Conservation (phyloP, 2,797 vertebrate species). For the Macropus fuliginosus region DNA sequence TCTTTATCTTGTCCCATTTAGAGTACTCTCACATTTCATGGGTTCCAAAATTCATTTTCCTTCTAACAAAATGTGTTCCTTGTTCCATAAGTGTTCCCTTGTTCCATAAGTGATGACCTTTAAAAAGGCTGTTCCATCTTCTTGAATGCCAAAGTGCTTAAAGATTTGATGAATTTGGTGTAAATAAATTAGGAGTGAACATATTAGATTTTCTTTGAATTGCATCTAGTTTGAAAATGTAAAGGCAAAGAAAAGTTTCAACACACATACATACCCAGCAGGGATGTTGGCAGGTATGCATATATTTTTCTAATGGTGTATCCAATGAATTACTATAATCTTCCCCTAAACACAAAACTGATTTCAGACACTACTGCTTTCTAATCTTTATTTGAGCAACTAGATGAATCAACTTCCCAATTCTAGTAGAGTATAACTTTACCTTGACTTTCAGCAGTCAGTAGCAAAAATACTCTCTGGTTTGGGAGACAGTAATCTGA, state of each 20-base stretch:
- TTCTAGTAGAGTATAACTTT: slow-evolving; percentile 8
- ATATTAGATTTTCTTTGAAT: slow-evolving; percentile 50
- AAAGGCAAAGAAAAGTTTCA: slow-evolving; percentile 28
- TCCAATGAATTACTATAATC: slow-evolving; percentile 24
- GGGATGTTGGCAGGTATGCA: slow-evolving; percentile 29
- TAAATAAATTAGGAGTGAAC: slow-evolving; percentile 7
- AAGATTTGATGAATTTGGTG: slow-evolving; percentile 38
- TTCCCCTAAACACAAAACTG: slow-evolving; percentile 37
- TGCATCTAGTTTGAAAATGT: slow-evolving; percentile 28
- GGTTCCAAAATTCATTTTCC: not conserved
- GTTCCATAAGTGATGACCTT: slow-evolving; percentile 26
- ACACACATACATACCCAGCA: not conserved
- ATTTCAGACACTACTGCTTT: slow-evolving; percentile 31
- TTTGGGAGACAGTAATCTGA: slow-evolving; percentile 8
- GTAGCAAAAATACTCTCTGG: slow-evolving; percentile 5
- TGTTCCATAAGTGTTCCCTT: slow-evolving; percentile 8
- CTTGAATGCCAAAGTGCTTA: slow-evolving; percentile 30
- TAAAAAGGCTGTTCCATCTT: not conserved
- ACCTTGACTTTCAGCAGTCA: slow-evolving; percentile 24
- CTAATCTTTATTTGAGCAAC: slow-evolving; percentile 15
- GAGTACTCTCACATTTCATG: slow-evolving; percentile 10
- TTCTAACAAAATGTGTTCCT: not conserved
- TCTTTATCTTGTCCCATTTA: slow-evolving; percentile 3
- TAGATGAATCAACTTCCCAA: slow-evolving; percentile 16
- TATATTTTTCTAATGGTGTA: slow-evolving; percentile 4